Percentiles rank a stretch among this genome's conserved stretches.
Evolutionary conservation across 2,113 vertebrate species (phyloP).

Genomic region (Phylloscopus trochiloides): DNA sequence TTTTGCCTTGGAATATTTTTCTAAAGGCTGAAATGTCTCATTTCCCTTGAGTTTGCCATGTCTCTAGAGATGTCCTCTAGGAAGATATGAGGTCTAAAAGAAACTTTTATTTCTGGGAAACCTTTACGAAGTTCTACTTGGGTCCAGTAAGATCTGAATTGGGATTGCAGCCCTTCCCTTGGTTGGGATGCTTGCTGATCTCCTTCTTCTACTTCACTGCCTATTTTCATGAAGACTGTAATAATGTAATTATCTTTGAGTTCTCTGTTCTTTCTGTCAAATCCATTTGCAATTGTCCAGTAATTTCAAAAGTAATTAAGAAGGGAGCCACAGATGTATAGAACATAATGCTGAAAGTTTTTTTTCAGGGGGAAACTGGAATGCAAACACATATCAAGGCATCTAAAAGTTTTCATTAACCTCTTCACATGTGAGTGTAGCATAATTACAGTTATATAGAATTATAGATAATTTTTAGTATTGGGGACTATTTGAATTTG

Average conservation of each 20-base stretch:
- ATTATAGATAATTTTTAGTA: neutral
- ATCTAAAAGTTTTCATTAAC: neutral
- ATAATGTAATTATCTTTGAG: slow-evolving; percentile 31
- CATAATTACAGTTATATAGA: neutral
- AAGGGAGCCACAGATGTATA: neutral
- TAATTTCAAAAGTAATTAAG: slow-evolving; percentile 40
- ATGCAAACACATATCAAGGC: neutral
- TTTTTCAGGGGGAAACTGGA: neutral
- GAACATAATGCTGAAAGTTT: neutral
- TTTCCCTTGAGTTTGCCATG: neutral
- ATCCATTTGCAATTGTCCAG: slow-evolving; percentile 32
- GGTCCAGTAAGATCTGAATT: neutral
- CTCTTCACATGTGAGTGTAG: neutral
- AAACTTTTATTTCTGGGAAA: neutral
- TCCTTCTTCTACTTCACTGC: slow-evolving; percentile 16
- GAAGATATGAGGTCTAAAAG: neutral
- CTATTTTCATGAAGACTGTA: slow-evolving; percentile 26
- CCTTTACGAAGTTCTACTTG: neutral
- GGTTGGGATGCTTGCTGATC: neutral
- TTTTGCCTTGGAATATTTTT: neutral
- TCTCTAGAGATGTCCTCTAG: neutral
- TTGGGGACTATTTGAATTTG: neutral
- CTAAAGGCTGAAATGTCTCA: neutral
- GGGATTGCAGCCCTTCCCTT: neutral
- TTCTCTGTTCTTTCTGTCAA: slow-evolving; percentile 37